Evolutionary conservation across 2,113 vertebrate genomes (phyloP).

Genomic region (Poeciliopsis prolifica): DNA sequence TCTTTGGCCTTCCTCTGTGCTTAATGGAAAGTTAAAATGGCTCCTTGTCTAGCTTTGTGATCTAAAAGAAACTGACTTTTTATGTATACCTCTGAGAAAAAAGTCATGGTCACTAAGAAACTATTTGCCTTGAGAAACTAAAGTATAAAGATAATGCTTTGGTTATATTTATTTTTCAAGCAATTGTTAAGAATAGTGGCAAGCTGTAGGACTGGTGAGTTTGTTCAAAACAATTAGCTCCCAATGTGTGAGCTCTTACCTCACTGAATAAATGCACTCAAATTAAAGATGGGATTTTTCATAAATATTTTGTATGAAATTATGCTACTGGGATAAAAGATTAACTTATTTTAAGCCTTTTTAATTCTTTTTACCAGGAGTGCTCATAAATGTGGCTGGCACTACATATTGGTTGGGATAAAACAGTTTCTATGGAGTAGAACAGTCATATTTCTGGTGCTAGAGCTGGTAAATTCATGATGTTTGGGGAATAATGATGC

Average conservation of each 20-base stretch:
- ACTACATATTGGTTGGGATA: background rate
- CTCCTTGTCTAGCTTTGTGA: background rate
- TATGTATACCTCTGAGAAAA: background rate
- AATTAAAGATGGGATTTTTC: background rate
- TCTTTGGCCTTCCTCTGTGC: background rate
- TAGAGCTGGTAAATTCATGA: conserved; percentile 46
- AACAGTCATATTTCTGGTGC: conserved; percentile 58
- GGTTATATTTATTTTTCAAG: background rate
- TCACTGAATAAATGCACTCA: background rate
- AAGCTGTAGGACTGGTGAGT: background rate
- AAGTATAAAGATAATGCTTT: background rate
- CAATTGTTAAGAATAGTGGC: background rate
- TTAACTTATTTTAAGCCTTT: background rate
- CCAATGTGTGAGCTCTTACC: too few species aligned
- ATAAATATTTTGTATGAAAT: background rate
- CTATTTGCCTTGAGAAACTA: background rate
- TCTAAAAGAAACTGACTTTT: background rate
- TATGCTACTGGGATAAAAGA: background rate
- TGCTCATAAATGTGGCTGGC: background rate
- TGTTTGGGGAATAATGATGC: conserved; percentile 71
- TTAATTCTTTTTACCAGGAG: background rate
- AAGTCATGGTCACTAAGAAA: background rate
- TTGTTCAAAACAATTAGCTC: background rate
- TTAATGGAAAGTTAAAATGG: background rate
- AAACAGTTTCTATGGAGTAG: conserved; percentile 51